Base-by-base conservation (phyloP, 2,888 invertebrate genomes). In the Apotomis betuletana region DNA sequence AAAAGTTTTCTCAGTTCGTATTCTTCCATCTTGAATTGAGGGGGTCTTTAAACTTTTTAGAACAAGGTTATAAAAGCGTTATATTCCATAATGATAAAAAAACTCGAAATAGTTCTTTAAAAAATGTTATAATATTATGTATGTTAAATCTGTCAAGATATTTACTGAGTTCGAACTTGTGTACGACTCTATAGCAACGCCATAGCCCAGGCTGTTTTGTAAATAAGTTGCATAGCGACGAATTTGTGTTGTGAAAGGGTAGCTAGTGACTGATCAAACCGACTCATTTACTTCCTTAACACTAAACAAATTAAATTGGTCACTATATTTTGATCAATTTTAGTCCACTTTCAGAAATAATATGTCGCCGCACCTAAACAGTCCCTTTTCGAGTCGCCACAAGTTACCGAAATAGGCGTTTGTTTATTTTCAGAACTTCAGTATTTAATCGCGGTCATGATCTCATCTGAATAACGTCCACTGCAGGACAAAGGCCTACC, bases 1-100 rank as follows among this genome's bases (percentile, higher is more conserved):
- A 93, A 78, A 5, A 93, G 81, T 77, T 90, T 92, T 57, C 91
- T 85, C 36, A 93, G 74, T 59, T 93, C 91, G 38, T 91, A 87
- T 74, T 92, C 93, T 51, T 93, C 83, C 93, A 93, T 93, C 75
- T 76, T 62, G 27, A 15, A n/a, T 2, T 15, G 12, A 49, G 3
- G 10, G 44, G 10, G 49, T 49, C 49, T 10, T 49, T 9, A 49
- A 49, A 49, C 49, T 9, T 49, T 5, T 49, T 49, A 10, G 5
- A 10, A 10, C 49, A 6, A 49, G 49, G 3, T 49, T 46, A 36
- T 57, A 57, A 64, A 44, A 44, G 6, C 27, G 12, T 44, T 55
- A 27, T 44, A 12, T 6, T 55, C 27, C 55, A 65, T 57, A 36
- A 57, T 57, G 44, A 3, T 65, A 55, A 65, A 57, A 57, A 44